Evolutionary conservation across 37 sponge, comb jelly and placozoan species (phyloP).

Genomic region (Oopsacas minuta): DNA sequence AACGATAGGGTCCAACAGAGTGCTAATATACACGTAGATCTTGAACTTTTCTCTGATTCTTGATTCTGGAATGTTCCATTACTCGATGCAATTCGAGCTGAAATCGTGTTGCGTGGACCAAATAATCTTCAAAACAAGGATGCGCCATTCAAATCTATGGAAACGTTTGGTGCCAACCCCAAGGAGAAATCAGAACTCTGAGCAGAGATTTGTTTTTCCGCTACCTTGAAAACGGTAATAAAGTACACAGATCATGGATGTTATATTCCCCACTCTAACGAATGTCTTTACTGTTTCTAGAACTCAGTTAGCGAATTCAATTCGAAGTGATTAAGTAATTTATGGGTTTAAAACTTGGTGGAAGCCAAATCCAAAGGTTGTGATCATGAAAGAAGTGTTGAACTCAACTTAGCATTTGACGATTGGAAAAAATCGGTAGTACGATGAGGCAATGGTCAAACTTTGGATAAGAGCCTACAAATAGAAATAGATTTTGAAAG

Average conservation of each 20-base stretch:
- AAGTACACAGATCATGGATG: constrained; percentile 17
- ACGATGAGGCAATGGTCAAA: background rate
- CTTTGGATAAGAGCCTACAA: constrained; percentile 4
- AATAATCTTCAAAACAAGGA: background rate
- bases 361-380: background rate
- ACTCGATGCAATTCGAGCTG: background rate
- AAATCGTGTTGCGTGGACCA: background rate
- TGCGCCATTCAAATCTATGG: background rate
- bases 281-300: constrained; percentile 1
- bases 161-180: background rate
- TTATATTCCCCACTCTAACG: background rate
- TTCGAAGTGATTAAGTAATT: constrained; percentile 1
- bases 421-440: background rate
- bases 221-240: background rate
- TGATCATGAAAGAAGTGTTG: background rate
- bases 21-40: constrained; percentile 2
- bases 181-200: constrained; percentile 11
- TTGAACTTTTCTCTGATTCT: constrained; percentile 1
- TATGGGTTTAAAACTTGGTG: constrained; percentile 10
- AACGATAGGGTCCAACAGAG: background rate
- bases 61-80: constrained; percentile 9
- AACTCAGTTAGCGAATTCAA: background rate
- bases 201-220: constrained; percentile 11
- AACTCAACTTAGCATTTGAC: background rate
- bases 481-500: background rate